Conservation (phyloP, 1,140 invertebrate species). For the Tetragonula clypearis region DNA sequence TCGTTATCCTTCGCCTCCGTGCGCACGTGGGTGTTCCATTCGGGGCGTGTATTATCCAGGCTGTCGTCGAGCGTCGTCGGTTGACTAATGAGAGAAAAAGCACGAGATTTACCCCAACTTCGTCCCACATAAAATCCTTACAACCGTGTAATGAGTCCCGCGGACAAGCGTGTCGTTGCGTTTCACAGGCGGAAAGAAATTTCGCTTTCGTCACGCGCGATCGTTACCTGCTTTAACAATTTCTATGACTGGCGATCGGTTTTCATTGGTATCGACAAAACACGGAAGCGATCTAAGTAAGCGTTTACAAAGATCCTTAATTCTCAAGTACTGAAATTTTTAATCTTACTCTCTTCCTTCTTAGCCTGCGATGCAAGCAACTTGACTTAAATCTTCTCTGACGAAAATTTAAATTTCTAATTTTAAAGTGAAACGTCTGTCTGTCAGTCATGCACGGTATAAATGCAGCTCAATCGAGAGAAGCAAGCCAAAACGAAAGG, state of each 20-base stretch:
- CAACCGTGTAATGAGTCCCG: constrained; percentile 35
- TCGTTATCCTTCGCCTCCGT: constrained; percentile 43
- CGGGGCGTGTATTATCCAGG: constrained; percentile 52
- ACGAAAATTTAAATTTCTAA: too few relatives aligned
- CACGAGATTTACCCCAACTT: constrained; percentile 22
- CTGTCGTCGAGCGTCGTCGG: constrained; percentile 49
- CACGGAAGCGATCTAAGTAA: too few relatives aligned
- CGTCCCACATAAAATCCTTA: constrained; percentile 26
- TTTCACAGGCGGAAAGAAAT: not conserved
- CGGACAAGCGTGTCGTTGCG: constrained; percentile 17
- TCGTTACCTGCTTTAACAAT: not conserved
- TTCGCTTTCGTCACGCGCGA: too few relatives aligned
- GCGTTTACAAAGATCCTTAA: too few relatives aligned
- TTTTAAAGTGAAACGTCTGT: too few relatives aligned
- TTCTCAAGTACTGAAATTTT: too few relatives aligned
- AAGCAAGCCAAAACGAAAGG: not conserved
- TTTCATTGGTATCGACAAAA: not conserved
- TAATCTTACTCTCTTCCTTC: too few relatives aligned
- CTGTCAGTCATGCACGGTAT: too few relatives aligned
- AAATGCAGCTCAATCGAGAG: not conserved
- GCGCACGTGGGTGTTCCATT: constrained; percentile 48
- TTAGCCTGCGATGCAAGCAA: too few relatives aligned
- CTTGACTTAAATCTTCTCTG: too few relatives aligned
- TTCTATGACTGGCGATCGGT: not conserved
- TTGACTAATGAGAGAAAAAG: constrained; percentile 59